Evolutionary conservation across 2,113 vertebrate genomes (phyloP).

Genomic region (Eublepharis macularius): DNA sequence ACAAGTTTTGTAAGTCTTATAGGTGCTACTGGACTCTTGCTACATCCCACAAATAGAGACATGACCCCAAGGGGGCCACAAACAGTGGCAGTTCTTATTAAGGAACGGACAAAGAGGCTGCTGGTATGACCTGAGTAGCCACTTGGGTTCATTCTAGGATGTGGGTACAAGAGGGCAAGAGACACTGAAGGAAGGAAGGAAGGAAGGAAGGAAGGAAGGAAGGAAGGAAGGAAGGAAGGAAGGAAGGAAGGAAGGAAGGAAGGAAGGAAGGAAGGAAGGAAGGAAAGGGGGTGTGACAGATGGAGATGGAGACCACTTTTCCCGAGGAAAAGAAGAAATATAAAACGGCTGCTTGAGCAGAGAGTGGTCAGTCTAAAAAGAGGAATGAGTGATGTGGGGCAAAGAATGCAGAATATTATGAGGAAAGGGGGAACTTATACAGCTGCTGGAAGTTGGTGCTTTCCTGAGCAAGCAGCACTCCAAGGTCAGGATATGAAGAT

Average conservation of each 20-base stretch:
- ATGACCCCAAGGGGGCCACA: neutral
- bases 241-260: neutral
- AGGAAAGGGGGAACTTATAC: neutral
- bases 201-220: too few species aligned
- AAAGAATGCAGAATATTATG: neutral
- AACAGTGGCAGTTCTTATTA: too few species aligned
- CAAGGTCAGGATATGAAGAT: neutral
- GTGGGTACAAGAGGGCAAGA: too few species aligned
- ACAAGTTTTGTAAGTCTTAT: too few species aligned
- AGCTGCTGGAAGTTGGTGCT: neutral
- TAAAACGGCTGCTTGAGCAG: too few species aligned
- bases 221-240: neutral
- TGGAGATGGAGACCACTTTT: too few species aligned
- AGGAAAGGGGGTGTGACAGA: too few species aligned
- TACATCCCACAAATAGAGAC: neutral
- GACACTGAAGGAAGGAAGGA: neutral
- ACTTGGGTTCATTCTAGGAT: neutral
- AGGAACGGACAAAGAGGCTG: neutral
- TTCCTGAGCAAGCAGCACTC: neutral
- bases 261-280: neutral
- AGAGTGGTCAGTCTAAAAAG: too few species aligned
- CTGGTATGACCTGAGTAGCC: too few species aligned
- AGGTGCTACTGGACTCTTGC: too few species aligned
- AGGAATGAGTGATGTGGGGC: too few species aligned
- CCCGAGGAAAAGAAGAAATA: too few species aligned